phyloP scores from a whole-genome alignment of 2,888 invertebrate genomes.

The Eristalis tenax region DNA sequence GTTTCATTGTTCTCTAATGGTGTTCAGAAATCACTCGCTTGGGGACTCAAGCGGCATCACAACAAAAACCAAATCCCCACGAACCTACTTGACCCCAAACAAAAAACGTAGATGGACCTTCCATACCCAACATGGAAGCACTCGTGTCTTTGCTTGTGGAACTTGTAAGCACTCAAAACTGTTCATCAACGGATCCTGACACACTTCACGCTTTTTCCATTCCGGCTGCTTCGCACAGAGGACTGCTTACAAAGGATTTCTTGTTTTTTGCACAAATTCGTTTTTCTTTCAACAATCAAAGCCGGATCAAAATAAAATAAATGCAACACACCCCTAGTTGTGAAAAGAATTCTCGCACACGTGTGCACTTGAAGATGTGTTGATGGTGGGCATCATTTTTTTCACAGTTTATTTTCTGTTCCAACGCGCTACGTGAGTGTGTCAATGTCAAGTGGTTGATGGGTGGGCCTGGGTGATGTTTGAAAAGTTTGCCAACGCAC shows the following conservation, averaged over 20 bases:
- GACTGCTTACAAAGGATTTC: neutral
- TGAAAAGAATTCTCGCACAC: neutral
- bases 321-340: neutral
- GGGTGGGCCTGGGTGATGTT: neutral
- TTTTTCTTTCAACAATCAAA: neutral
- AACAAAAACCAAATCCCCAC: neutral
- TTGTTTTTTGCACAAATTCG: neutral
- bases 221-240: neutral
- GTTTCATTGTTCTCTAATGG: slow-evolving; percentile 3
- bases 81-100: neutral
- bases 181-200: neutral
- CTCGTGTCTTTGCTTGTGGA: neutral
- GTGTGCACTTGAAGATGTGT: neutral
- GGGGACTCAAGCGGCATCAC: neutral
- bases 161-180: neutral
- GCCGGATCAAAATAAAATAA: neutral
- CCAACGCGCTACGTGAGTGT: slow-evolving; percentile 22
- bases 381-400: neutral
- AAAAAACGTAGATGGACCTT: neutral
- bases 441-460: slow-evolving; percentile 29
- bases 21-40: neutral
- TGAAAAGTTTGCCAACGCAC: neutral
- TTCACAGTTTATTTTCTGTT: neutral
- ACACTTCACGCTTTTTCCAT: neutral
- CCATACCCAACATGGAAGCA: neutral